A percentile compares a stretch with the other conserved stretches of the same genome.
These are phyloP conservation scores for Pocillopora meandrina DNA, from an alignment of 92 coral and sea anemone species.

Conservation along the genomic window DNA sequence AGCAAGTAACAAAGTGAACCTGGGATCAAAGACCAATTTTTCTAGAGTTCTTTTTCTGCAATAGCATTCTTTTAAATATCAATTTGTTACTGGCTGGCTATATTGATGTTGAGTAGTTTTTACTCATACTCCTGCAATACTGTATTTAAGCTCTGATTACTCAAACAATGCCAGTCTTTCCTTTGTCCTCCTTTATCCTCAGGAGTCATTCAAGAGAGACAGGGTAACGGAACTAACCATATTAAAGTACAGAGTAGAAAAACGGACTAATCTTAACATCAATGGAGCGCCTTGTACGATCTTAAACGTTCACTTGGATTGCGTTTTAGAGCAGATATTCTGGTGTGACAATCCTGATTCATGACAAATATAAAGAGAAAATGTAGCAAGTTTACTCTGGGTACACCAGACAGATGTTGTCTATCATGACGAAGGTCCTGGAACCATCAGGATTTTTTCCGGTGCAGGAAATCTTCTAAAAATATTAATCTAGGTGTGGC, in stretches of 20 bases:
- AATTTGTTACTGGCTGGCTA: neutral
- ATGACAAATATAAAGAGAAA: neutral
- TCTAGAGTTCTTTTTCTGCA: too few species aligned
- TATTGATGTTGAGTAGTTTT: too few species aligned
- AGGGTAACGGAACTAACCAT: slow-evolving; percentile 75
- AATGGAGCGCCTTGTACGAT: slow-evolving; percentile 77
- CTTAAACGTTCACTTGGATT: slow-evolving; percentile 77
- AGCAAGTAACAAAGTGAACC: too few species aligned
- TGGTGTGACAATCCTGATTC: slow-evolving; percentile 83
- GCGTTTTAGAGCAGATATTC: slow-evolving; percentile 80
- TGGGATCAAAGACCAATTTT: too few species aligned
- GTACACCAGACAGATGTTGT: neutral
- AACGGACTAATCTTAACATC: slow-evolving; percentile 62
- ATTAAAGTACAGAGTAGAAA: slow-evolving; percentile 72
- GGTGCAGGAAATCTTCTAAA: too few species aligned
- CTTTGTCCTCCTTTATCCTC: neutral
- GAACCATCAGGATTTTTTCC: neutral
- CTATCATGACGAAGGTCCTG: neutral
- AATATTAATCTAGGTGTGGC: too few species aligned
- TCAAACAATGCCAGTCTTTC: neutral
- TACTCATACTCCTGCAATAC: too few species aligned
- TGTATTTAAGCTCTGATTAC: too few species aligned
- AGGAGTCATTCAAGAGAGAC: slow-evolving; percentile 91
- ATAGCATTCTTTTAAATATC: too few species aligned
- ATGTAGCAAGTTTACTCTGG: neutral